phyloP scores from a whole-genome alignment of 1,140 invertebrate genomes.

The Drosophila nannoptera region DNA sequence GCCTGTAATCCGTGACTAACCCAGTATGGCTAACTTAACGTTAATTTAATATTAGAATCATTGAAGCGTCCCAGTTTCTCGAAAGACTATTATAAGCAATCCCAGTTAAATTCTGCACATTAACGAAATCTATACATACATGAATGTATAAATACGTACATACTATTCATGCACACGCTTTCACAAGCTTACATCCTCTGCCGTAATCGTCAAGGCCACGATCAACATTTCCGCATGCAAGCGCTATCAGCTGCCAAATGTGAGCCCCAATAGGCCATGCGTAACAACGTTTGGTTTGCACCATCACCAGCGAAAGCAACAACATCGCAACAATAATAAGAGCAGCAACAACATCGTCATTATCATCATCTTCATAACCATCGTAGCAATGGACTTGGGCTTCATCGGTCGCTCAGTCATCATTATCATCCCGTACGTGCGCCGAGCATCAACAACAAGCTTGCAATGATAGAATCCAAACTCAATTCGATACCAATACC shows the following conservation, averaged over 20 bases:
- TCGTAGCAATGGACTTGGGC: conserved; percentile 30
- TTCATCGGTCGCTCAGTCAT: conserved; percentile 26
- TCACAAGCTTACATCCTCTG: conserved; percentile 18
- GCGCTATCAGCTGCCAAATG: conserved; percentile 25
- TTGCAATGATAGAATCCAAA: conserved; percentile 49
- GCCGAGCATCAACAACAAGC: conserved; percentile 28
- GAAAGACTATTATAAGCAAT: neutral
- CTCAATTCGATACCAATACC: conserved; percentile 37
- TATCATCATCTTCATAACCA: conserved; percentile 32
- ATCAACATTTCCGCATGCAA: conserved; percentile 39
- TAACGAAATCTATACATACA: conserved; percentile 2
- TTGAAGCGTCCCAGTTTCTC: neutral
- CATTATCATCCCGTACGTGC: conserved; percentile 67
- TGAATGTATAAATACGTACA: conserved; percentile 1
- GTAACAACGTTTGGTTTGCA: conserved; percentile 22
- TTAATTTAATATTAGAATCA: neutral
- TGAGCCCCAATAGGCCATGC: conserved; percentile 31
- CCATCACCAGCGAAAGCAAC: conserved; percentile 12
- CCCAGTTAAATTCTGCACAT: conserved; percentile 6
- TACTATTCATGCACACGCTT: neutral
- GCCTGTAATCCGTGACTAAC: conserved; percentile 42
- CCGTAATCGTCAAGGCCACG: neutral
- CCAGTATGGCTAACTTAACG: conserved; percentile 12
- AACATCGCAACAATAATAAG: neutral
- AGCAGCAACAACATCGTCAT: conserved; percentile 3